Evolutionary conservation across 2,113 vertebrate species (phyloP).

Genomic region (Pithys albifrons): DNA sequence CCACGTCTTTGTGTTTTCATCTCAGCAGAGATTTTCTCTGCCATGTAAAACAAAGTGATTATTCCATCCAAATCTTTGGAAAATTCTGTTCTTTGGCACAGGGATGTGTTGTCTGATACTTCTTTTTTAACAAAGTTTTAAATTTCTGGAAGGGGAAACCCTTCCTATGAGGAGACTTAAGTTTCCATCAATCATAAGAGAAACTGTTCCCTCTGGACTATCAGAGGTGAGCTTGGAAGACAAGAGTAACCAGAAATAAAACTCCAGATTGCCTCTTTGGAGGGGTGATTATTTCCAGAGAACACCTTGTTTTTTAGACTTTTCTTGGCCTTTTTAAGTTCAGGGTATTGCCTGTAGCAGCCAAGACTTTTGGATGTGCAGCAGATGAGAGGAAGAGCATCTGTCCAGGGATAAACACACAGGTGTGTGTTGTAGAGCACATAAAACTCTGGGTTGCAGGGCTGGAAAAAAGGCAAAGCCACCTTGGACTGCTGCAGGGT

Average conservation of each 20-base stretch:
- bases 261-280: slow-evolving; percentile 7
- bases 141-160: slow-evolving; percentile 74
- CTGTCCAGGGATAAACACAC: not conserved
- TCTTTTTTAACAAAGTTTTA: not conserved
- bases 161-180: slow-evolving; percentile 60
- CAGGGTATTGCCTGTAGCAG: not conserved
- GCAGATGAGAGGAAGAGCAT: not conserved
- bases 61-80: slow-evolving; percentile 59
- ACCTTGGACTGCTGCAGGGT: not conserved
- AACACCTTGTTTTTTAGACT: not conserved
- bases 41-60: slow-evolving; percentile 71
- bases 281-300: slow-evolving; percentile 16
- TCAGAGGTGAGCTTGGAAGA: slow-evolving; percentile 32
- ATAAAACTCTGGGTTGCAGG: not conserved
- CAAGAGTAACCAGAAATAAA: slow-evolving; percentile 59
- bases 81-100: slow-evolving; percentile 61
- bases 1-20: slow-evolving; percentile 49
- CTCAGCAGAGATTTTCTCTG: slow-evolving; percentile 68
- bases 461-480: not conserved
- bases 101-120: slow-evolving; percentile 37
- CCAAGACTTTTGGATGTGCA: not conserved
- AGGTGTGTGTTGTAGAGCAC: not conserved
- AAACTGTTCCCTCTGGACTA: slow-evolving; percentile 54
- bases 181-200: slow-evolving; percentile 70
- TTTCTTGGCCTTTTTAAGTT: slow-evolving; percentile 12